Conservation (phyloP, 2,888 invertebrate species). For the Reticulitermes lucifugus region DNA sequence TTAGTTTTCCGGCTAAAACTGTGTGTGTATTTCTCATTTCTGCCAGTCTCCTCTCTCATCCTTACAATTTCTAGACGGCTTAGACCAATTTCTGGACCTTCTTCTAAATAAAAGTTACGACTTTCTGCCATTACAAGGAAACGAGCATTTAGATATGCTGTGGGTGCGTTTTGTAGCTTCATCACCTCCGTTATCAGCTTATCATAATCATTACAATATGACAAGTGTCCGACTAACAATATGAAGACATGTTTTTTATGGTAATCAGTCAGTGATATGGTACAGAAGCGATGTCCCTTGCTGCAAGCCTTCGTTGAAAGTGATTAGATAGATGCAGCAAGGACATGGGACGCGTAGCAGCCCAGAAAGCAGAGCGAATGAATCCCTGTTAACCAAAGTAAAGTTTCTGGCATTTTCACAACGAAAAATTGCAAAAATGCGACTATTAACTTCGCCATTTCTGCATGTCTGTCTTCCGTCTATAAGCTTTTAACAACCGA, state of each 20-base stretch:
- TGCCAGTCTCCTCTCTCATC: too few relatives aligned
- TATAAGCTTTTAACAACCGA: too few relatives aligned
- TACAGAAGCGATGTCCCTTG: not conserved
- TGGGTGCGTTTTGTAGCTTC: not conserved
- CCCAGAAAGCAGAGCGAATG: too few relatives aligned
- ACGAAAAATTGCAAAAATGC: too few relatives aligned
- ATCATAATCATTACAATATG: not conserved
- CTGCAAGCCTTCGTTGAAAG: not conserved
- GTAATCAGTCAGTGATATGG: not conserved
- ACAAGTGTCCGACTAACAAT: not conserved
- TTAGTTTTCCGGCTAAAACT: too few relatives aligned
- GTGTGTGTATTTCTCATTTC: too few relatives aligned
- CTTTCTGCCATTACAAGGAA: not conserved
- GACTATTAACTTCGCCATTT: too few relatives aligned
- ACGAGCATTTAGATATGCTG: not conserved
- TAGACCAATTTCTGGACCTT: too few relatives aligned
- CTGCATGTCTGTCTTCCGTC: too few relatives aligned
- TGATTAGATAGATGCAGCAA: not conserved
- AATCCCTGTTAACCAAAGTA: too few relatives aligned
- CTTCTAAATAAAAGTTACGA: not conserved
- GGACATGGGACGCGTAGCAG: not conserved
- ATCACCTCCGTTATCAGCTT: not conserved
- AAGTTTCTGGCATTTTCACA: too few relatives aligned
- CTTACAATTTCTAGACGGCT: too few relatives aligned
- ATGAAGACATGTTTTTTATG: not conserved